Base-by-base conservation (phyloP, 2,888 invertebrate genomes). In the Drosophila borealis region DNA sequence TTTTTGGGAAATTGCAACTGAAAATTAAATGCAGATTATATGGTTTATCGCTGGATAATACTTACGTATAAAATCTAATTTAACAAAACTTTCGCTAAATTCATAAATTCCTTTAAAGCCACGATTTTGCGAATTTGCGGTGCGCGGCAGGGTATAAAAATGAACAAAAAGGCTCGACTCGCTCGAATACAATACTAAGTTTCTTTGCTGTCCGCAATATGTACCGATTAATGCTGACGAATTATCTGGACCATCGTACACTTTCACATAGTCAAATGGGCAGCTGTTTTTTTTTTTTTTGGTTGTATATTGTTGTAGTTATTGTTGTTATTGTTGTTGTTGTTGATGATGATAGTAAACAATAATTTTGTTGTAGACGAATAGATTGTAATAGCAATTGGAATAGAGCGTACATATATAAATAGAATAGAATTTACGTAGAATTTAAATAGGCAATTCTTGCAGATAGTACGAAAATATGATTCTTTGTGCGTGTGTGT, bases 41-140 rank as follows among this genome's bases (percentile, higher is more conserved):
- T 29, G 44, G n/a, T 41, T 37, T 34, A 42, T 45, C 19, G 25
- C 45, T n/a, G 34, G 8, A 6, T 9, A 50, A 63, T 90, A 92
- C 93, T 92, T 91, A 93, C 93, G 93, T 92, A 93, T 93, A 95
- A 95, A 93, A 97, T 98, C 97, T 95, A 99, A 95, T 94, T 98
- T 98, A 93, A 99, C 99, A 94, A 98, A 99, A 94, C 97, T 96
- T 93, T 98, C 97, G 90, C 98, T 98, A 94, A 99, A 99, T 94
- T 98, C 98, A 94, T 97, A 99, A 93, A 98, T 97, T 92, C 98
- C 98, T 94, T 97, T 97, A 94, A 98, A 99, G 92, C 99, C 99
- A 93, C 98, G 96, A 94, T 99, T 98, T 94, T 98, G 98, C 87
- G 97, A 96, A 93, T 97, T 98, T 92, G 96, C 98, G 93, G 96